phyloP scores from a whole-genome alignment of 2,797 vertebrate species.

The Falco novaeseelandiae region DNA sequence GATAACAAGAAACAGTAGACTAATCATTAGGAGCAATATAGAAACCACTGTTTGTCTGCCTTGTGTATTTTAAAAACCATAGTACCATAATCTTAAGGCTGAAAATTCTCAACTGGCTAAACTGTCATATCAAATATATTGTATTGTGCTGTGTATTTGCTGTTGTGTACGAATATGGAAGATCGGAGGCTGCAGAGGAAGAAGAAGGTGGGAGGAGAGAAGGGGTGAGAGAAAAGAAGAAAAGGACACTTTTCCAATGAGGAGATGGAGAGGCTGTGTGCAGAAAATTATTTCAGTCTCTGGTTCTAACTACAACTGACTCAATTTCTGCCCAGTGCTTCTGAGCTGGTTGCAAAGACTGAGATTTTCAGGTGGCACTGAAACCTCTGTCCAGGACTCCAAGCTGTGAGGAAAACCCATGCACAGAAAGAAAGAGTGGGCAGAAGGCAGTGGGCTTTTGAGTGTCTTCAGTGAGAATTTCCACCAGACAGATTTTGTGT shows the following conservation, averaged over 20 bases:
- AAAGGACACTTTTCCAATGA: background rate
- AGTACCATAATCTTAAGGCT: background rate
- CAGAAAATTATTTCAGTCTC: background rate
- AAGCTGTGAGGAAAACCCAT: background rate
- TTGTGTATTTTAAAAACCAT: background rate
- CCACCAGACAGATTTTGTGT: background rate
- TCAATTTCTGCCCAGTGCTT: background rate
- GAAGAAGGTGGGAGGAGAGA: background rate
- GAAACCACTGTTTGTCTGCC: background rate
- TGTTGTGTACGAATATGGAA: background rate
- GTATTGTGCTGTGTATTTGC: background rate
- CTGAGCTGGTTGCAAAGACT: background rate
- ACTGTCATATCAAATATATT: background rate
- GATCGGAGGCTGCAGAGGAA: background rate
- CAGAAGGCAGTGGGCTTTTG: background rate
- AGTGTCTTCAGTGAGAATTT: background rate
- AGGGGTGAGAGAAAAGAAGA: background rate
- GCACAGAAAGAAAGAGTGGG: background rate
- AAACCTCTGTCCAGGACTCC: background rate
- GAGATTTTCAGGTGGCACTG: background rate
- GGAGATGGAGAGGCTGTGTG: background rate
- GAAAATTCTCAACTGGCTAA: background rate
- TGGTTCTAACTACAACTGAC: background rate
- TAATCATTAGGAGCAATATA: background rate
- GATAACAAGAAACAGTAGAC: fast-evolving